Evolutionary conservation across 1,140 invertebrate genomes (phyloP).

Genomic region (Saxidomus purpurata): DNA sequence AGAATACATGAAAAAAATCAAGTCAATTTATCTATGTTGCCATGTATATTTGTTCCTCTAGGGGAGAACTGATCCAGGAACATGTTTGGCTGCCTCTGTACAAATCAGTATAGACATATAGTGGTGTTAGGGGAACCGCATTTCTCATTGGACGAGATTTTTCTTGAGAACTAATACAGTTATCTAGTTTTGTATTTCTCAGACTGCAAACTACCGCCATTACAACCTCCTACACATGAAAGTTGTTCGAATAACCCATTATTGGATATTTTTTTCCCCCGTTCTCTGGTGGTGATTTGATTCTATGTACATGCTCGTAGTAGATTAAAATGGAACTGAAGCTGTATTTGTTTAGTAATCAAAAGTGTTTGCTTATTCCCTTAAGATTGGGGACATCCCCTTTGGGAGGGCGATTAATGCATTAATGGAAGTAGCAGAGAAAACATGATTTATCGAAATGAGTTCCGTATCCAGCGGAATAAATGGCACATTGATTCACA

Average conservation of each 20-base stretch:
- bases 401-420: neutral
- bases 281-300: slow-evolving; percentile 4
- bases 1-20: neutral
- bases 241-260: slow-evolving; percentile 1
- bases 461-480: neutral
- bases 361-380: neutral
- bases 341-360: neutral
- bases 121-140: neutral
- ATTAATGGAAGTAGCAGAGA: neutral
- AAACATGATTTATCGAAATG: neutral
- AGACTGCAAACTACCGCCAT: neutral
- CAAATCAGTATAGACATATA: slow-evolving; percentile 23
- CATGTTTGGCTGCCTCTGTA: neutral
- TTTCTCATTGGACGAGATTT: neutral
- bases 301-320: neutral
- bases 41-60: neutral
- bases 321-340: slow-evolving; percentile 10
- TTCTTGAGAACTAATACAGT: neutral
- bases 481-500: neutral
- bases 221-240: neutral
- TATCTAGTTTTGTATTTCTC: slow-evolving; percentile 1
- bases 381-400: neutral
- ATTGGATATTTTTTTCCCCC: slow-evolving; percentile 15
- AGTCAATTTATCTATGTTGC: neutral
- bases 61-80: neutral